Percentiles rank a stretch among this genome's conserved stretches.
These are phyloP conservation scores for Triplophysa bombifrons DNA, from an alignment of 2,797 vertebrate genomes.

Conservation along the genomic window DNA sequence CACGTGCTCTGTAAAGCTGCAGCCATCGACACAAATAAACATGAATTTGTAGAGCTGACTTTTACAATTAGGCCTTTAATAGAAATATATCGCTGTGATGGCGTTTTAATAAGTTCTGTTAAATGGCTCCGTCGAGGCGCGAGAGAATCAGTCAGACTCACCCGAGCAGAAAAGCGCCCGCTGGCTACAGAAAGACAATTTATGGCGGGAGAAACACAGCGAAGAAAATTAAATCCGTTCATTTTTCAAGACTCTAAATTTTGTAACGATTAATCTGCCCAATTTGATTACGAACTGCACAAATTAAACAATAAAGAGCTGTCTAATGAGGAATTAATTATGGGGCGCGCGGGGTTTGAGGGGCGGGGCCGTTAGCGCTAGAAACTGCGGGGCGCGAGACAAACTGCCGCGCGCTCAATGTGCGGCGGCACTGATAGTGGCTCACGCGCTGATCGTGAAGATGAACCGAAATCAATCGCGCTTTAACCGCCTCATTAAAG, in stretches of 20 bases:
- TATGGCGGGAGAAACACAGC: slow-evolving; percentile 69
- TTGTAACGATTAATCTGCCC: slow-evolving; percentile 98
- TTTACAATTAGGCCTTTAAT: slow-evolving; percentile 81
- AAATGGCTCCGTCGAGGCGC: slow-evolving; percentile 83
- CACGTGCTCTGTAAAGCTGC: slow-evolving; percentile 38
- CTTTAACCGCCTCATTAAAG: slow-evolving; percentile 35
- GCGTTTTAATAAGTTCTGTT: slow-evolving; percentile 87
- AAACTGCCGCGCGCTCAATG: slow-evolving; percentile 89
- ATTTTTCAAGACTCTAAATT: slow-evolving; percentile 94
- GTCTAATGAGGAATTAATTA: slow-evolving; percentile 99
- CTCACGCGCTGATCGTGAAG: slow-evolving; percentile 87
- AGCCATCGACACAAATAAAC: slow-evolving; percentile 72
- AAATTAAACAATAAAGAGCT: slow-evolving; percentile 99
- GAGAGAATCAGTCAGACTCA: slow-evolving; percentile 69
- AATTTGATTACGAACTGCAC: slow-evolving; percentile 99
- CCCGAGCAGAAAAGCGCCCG: slow-evolving; percentile 74
- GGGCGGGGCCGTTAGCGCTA: slow-evolving; percentile 84
- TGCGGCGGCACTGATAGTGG: slow-evolving; percentile 94
- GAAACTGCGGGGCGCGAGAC: slow-evolving; percentile 89
- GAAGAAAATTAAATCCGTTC: slow-evolving; percentile 82
- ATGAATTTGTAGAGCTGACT: slow-evolving; percentile 77
- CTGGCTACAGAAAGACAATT: slow-evolving; percentile 83
- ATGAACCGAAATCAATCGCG: slow-evolving; percentile 46
- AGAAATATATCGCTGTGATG: slow-evolving; percentile 87
- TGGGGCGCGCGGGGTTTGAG: slow-evolving; percentile 88